phyloP scores from a whole-genome alignment of 2,113 vertebrate genomes.

The Felis catus region F.catus_Fca126_mat1.0 CM031413.1:82023001-82023500 shows the following conservation, averaged over 20 bases:
- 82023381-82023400: not conserved
- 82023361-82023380: not conserved
- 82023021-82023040: not conserved
- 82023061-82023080: not conserved
- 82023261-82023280: not conserved
- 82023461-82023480: not conserved
- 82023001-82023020: not conserved
- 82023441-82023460: not conserved
- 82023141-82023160: not conserved
- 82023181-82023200: not conserved
- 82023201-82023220: not conserved
- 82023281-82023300: not conserved
- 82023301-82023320: not conserved
- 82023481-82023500: not conserved
- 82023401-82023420: not conserved
- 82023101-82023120: not conserved
- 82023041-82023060: slow-evolving; percentile 4
- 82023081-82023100: not conserved
- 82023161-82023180: not conserved
- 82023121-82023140: not conserved
- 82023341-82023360: not conserved
- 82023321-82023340: not conserved
- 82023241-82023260: not conserved
- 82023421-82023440: not conserved
- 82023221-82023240: not conserved